Base-by-base conservation (phyloP, 2,888 invertebrate genomes). In the Andrena bucephala region DNA sequence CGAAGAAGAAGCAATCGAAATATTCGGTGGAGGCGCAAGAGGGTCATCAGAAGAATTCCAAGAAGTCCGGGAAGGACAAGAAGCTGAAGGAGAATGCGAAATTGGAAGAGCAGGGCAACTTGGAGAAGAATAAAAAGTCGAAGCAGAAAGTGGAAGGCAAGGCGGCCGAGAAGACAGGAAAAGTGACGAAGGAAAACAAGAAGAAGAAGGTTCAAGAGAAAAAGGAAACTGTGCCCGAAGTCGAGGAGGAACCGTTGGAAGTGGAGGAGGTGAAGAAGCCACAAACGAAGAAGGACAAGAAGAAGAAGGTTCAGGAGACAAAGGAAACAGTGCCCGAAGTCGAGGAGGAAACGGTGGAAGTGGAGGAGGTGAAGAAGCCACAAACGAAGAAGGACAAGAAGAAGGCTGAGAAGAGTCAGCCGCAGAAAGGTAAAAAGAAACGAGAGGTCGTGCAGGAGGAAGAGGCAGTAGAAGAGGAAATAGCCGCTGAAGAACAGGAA, bases 341-440 rank as follows among this genome's bases (percentile, higher is more conserved):
- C 0, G 78, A 77, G n/a, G 68, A 68, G 48, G 66, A 72, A 36
- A 54, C 77, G 0, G 10, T 59, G 7, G 62, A 86, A 68, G 24
- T 3, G 10, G 75, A 75, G 29, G 62, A 77, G 2, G 67, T 78
- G 13, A n/a, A 1, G 42, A 76, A 65, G 31, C 52, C 31, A n/a
- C 29, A 36, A n/a, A 54, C 63, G 54, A 81, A 73, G 36, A 81
- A 77, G 7, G 59, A 70, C n/a, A 77, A 76, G 3, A 70, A 70
- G 57, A 83, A 76, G 50, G 7, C 16, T 6, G 68, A 70, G 0
- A 76, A 84, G 48, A 72, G 4, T 4, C 42, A 81, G 3, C n/a
- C 54, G 5, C 79, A 77, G 7, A 86, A 85, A 65, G 57, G 62
- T 1, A 78, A 68, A 36, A 80, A 84, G 71, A 86, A 82, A 7